These are phyloP conservation scores for Clarias platycephalus DNA, from an alignment of 2,797 vertebrate genomes.

Conservation along the genomic window DNA sequence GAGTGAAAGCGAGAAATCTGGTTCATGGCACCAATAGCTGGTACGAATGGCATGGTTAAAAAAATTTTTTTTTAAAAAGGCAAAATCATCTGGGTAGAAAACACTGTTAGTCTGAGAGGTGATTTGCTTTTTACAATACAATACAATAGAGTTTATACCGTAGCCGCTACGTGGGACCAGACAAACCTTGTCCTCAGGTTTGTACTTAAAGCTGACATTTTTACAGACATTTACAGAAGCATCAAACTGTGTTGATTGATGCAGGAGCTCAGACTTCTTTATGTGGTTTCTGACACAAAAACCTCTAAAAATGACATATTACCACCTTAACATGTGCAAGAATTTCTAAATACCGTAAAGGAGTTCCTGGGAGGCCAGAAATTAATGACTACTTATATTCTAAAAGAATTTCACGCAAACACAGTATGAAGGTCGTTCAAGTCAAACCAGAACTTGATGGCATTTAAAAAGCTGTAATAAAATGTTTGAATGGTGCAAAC, in stretches of 20 bases:
- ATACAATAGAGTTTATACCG: not conserved
- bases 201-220: not conserved
- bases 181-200: not conserved
- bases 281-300: not conserved
- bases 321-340: no score
- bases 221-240: not conserved
- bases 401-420: no score
- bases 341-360: no score
- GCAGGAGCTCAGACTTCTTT: not conserved
- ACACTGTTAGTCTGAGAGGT: not conserved
- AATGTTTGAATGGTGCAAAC: no score
- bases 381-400: no score
- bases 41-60: not conserved
- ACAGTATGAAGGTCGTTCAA: no score
- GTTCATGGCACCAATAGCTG: not conserved
- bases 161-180: not conserved
- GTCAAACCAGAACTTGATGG: no score
- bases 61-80: not conserved
- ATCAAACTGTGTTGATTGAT: not conserved
- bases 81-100: not conserved
- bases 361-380: no score
- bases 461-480: no score
- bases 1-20: not conserved
- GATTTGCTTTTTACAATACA: not conserved
- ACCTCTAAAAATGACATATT: not conserved